Evolutionary conservation across 2,888 invertebrate genomes (phyloP).

Genomic region (Piscicola geometra): DNA sequence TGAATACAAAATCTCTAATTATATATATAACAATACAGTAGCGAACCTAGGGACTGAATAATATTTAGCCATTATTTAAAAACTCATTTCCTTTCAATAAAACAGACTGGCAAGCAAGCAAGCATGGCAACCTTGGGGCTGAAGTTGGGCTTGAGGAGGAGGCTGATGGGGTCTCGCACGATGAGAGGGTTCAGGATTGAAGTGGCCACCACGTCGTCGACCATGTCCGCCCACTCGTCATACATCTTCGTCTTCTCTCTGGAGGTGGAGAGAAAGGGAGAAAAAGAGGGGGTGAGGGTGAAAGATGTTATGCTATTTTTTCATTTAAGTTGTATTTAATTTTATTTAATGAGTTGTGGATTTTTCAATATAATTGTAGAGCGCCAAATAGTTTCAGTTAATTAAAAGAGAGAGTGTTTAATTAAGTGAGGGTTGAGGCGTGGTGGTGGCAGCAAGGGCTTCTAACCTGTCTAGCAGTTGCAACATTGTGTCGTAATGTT

Average conservation of each 20-base stretch:
- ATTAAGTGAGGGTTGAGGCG: too few species aligned
- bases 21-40: too few species aligned
- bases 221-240: conserved; percentile 8
- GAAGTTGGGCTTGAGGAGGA: conserved; percentile 25
- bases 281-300: background rate
- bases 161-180: background rate
- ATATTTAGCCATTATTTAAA: background rate
- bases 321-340: too few species aligned
- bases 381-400: too few species aligned
- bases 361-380: too few species aligned
- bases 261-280: too few species aligned
- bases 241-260: conserved; percentile 13
- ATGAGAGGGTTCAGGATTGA: conserved; percentile 15
- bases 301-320: too few species aligned
- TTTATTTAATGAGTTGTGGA: too few species aligned
- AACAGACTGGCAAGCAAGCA: too few species aligned
- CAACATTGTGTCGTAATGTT: conserved; percentile 69
- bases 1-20: background rate
- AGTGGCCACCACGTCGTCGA: background rate
- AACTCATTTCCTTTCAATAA: too few species aligned
- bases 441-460: background rate
- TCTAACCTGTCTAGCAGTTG: conserved; percentile 63
- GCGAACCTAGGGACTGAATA: background rate
- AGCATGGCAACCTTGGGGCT: conserved; percentile 30
- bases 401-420: too few species aligned